phyloP scores from a whole-genome alignment of 1,140 invertebrate species.

The Drosophila biarmipes region DNA sequence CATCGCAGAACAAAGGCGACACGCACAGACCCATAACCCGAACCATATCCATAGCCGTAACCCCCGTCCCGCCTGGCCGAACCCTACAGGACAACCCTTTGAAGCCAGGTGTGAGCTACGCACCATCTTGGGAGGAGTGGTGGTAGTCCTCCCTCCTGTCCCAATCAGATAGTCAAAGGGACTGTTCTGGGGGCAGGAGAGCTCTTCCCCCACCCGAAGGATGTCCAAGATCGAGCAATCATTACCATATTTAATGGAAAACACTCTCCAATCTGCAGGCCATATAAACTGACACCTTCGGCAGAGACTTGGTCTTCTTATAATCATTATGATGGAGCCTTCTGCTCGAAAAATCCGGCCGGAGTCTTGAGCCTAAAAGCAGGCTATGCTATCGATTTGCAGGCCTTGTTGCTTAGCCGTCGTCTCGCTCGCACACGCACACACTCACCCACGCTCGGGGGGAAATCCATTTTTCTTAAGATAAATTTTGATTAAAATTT shows the following conservation, averaged over 20 bases:
- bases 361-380: slow-evolving; percentile 63
- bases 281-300: slow-evolving; percentile 25
- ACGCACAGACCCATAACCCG: slow-evolving; percentile 69
- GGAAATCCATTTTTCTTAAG: slow-evolving; percentile 76
- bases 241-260: slow-evolving; percentile 5
- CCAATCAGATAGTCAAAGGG: slow-evolving; percentile 51
- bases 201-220: slow-evolving; percentile 1
- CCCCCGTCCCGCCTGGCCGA: slow-evolving; percentile 13
- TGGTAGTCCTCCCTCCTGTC: background rate
- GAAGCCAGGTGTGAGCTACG: slow-evolving; percentile 36
- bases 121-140: slow-evolving; percentile 29
- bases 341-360: slow-evolving; percentile 37
- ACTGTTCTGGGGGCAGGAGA: background rate
- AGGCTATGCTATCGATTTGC: slow-evolving; percentile 69
- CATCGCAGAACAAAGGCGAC: slow-evolving; percentile 78
- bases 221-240: background rate
- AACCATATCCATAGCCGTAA: slow-evolving; percentile 22
- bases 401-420: slow-evolving; percentile 48
- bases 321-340: slow-evolving; percentile 65
- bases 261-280: background rate
- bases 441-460: background rate
- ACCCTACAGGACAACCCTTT: slow-evolving; percentile 23
- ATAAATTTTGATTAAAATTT: slow-evolving; percentile 81
- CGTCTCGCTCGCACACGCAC: slow-evolving; percentile 57
- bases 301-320: slow-evolving; percentile 25